phyloP scores from a whole-genome alignment of 2,797 vertebrate species.

The Lepilemur ruficaudatus region DNA sequence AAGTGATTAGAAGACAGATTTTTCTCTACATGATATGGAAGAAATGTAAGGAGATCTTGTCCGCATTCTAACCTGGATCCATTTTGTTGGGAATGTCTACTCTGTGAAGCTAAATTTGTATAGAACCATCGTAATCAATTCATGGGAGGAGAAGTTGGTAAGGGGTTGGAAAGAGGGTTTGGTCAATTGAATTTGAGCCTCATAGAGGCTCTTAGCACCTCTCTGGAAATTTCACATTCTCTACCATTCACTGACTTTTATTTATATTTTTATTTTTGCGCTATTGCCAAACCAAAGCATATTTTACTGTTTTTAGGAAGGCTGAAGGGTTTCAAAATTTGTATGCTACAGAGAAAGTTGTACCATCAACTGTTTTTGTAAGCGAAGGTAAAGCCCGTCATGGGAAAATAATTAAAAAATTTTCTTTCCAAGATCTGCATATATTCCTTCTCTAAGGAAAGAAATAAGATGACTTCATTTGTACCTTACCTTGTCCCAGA shows the following conservation, averaged over 20 bases:
- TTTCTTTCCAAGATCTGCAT: neutral
- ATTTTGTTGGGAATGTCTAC: neutral
- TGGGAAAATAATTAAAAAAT: conserved; percentile 17
- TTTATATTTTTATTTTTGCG: neutral
- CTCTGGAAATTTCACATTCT: neutral
- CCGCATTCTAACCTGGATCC: neutral
- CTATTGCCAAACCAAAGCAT: neutral
- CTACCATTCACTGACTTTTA: neutral
- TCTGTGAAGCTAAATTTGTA: accelerated
- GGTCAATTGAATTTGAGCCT: neutral
- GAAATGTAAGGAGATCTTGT: neutral
- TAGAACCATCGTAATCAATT: neutral
- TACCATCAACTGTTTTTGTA: neutral
- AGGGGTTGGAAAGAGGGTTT: neutral
- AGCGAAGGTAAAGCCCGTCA: neutral
- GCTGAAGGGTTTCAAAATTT: conserved; percentile 23
- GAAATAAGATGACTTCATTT: conserved; percentile 9
- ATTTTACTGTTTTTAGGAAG: neutral
- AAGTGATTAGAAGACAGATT: neutral
- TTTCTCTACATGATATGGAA: neutral
- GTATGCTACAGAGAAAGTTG: neutral
- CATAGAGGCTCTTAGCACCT: neutral
- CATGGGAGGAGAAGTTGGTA: neutral
- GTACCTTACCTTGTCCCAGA: conserved; percentile 7
- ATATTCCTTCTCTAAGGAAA: neutral